These are phyloP conservation scores for Actinemys pallida DNA, from an alignment of 2,113 vertebrate species.

Conservation along the genomic window DNA sequence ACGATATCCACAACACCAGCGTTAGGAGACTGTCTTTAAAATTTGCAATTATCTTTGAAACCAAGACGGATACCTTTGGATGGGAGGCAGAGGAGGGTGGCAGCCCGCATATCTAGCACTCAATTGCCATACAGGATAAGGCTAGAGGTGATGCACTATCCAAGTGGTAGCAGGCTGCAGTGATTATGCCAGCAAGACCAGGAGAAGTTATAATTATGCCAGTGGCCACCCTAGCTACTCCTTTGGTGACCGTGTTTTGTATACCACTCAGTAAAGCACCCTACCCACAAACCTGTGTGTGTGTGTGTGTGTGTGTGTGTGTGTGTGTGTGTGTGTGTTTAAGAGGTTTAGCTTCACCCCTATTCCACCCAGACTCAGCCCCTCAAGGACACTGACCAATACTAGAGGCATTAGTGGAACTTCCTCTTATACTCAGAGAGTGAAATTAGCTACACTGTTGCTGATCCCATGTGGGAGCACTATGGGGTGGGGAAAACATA, in stretches of 20 bases:
- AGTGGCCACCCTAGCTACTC: background rate
- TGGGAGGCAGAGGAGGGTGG: background rate
- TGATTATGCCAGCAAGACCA: background rate
- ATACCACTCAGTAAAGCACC: background rate
- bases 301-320: too few species aligned
- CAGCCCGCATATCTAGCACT: background rate
- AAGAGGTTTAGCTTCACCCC: too few species aligned
- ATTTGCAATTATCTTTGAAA: background rate
- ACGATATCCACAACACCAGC: too few species aligned
- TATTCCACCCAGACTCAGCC: background rate
- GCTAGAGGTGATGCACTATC: background rate
- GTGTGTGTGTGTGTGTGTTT: too few species aligned
- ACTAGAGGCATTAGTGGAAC: background rate
- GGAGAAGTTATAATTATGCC: background rate
- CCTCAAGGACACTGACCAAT: background rate
- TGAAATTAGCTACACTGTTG: slow-evolving; percentile 5
- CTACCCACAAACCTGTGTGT: background rate
- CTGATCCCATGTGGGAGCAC: background rate
- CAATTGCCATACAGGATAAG: background rate
- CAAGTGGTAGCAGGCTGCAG: background rate
- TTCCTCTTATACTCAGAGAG: background rate
- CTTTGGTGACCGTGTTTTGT: background rate
- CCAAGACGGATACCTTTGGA: background rate
- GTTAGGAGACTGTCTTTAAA: background rate
- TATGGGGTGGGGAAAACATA: background rate